Evolutionary conservation across 2,888 invertebrate genomes (phyloP), one percentile per base, ranked within the genome.

Genomic region (Zygogramma bicolorata): DNA sequence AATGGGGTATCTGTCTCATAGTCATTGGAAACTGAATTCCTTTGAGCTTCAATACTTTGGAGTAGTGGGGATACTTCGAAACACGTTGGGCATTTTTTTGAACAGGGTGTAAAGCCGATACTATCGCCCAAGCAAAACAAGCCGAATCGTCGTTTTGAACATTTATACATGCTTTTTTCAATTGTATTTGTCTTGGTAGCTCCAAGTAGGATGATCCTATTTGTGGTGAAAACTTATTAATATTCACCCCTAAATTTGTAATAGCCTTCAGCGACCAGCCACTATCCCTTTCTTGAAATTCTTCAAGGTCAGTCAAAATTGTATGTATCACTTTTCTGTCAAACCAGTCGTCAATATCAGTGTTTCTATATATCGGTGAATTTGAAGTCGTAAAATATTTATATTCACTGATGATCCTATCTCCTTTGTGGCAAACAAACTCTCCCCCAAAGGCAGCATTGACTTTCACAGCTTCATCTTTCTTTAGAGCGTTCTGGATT

Each of bases 41-140:
- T 25, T 74, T 69, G 1, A 79, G 69, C 15, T 82, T 80, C 46
- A 82, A 74, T 6, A 80, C 77, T 7, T 46, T 38, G 20, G 71
- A 68, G 66, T 75, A 79, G 60, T 81, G 71, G 4, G 79, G 79
- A 68, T 82, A 82, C 8, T 69, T 71, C 13, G 70, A 65, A n/a
- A 71, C 13, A 61, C 76, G 61, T 20, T 80, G 42, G n/a, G 57
- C 4, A 68, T 80, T 1, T 10, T 29, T 31, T 42, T 59, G 29
- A 8, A 65, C 68, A 1, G 79, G 78, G 68, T 72, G 73, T 40
- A 82, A 49, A 42, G 81, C 79, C 22, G 79, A 75, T 10, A 77
- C 65, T 53, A 82, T 68, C 42, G 79, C 73, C 80, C 80, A 82
- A 0, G 75, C 73, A 72, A 82, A 82, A 68, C 82, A 81, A 13